Percentiles rank a stretch among this genome's conserved stretches.
These are phyloP conservation scores for Peromyscus attwateri DNA, from an alignment of 2,797 vertebrate species.

Conservation along the genomic window DNA sequence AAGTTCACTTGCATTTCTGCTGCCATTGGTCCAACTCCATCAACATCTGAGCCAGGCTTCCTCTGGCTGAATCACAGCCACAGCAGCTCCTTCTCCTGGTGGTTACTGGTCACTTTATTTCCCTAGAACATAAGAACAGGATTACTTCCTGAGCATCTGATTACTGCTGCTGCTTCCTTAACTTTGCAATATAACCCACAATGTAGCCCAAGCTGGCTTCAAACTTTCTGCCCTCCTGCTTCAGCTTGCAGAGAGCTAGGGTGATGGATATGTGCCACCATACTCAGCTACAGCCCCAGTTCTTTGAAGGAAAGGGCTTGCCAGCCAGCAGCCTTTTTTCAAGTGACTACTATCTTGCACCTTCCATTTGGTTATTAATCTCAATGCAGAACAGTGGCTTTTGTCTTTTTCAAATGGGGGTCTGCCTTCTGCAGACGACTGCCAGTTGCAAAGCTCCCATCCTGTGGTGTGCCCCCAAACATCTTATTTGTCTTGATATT, in stretches of 20 bases:
- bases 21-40: too few relatives aligned
- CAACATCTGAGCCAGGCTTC: neutral
- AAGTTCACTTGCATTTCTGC: neutral
- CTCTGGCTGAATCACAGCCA: neutral
- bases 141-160: neutral
- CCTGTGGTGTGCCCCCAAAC: slow-evolving; percentile 82
- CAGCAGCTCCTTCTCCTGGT: neutral
- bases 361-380: slow-evolving; percentile 71
- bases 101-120: neutral
- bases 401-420: slow-evolving; percentile 60
- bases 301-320: neutral
- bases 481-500: slow-evolving; percentile 90
- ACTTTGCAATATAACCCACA: neutral
- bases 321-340: slow-evolving; percentile 18
- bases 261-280: too few relatives aligned
- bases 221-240: neutral
- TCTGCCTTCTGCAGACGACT: slow-evolving; percentile 71
- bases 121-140: too few relatives aligned
- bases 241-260: neutral
- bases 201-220: neutral
- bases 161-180: neutral
- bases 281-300: too few relatives aligned
- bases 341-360: slow-evolving; percentile 6
- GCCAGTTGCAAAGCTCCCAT: slow-evolving; percentile 72
- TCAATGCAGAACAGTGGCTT: slow-evolving; percentile 4